Conservation (phyloP, 2,113 vertebrate species). For the Alaudala cheleensis region DNA sequence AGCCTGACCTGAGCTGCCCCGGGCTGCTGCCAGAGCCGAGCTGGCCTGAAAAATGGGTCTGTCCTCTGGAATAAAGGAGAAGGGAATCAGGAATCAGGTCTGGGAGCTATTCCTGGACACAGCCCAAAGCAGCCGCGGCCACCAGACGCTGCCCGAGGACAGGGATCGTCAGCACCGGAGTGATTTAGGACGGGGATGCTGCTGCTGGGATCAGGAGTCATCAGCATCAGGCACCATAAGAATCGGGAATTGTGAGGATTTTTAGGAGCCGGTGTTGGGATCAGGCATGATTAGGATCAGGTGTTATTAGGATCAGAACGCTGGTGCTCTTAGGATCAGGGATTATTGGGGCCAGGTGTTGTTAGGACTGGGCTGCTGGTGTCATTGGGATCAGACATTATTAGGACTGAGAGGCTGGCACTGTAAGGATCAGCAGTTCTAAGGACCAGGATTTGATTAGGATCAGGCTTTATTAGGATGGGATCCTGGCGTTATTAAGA, state of each 20-base stretch:
- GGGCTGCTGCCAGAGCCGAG: background rate
- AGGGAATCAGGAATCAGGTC: background rate
- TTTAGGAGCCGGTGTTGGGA: background rate
- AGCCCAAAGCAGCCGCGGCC: rapidly evolving
- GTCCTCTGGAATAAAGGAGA: background rate
- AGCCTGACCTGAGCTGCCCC: background rate
- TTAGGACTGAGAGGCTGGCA: rapidly evolving
- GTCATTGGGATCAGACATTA: background rate
- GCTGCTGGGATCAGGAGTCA: background rate
- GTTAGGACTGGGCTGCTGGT: too few relatives aligned
- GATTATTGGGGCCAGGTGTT: too few relatives aligned
- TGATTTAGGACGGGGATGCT: background rate
- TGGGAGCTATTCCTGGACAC: background rate
- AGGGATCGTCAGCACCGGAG: rapidly evolving
- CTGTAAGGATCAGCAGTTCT: background rate
- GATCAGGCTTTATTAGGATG: background rate
- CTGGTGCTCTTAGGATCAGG: background rate
- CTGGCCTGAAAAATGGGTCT: background rate
- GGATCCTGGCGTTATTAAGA: background rate
- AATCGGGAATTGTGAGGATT: background rate
- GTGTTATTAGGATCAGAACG: too few relatives aligned
- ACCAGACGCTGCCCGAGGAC: background rate
- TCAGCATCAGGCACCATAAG: rapidly evolving
- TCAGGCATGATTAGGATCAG: background rate
- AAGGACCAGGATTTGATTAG: background rate